Evolutionary conservation across 2,888 invertebrate species (phyloP), one percentile per base, ranked within the genome.

Genomic region (Dryobota labecula): DNA sequence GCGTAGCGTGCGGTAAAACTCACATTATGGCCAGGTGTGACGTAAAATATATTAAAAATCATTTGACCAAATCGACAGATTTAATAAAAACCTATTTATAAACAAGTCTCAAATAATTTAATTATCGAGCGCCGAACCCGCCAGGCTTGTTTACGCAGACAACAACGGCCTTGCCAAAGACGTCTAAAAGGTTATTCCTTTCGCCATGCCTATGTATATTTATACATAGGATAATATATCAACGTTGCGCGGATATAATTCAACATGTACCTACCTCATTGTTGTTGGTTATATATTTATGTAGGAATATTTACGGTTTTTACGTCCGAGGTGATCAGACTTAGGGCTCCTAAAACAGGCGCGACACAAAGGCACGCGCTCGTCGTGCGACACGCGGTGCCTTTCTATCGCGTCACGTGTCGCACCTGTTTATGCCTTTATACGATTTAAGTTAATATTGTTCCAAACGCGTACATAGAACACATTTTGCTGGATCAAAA

Each of bases 121-220:
- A 84, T 79, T 81, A 84, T 81, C 83, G 85, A 87, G 81, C 87
- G 83, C 79, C 86, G 84, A 88, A 86, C 85, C 82, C 72, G 86
- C 80, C 80, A 85, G 84, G 83, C 84, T 86, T 86, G 86, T 86
- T 88, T 86, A 87, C 87, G 86, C 86, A 81, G 84, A 78, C 83
- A 86, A 88, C 91, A 89, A 89, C 92, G 91, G 90, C 92, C 92
- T 92, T 92, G 92, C 88, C 91, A 91, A 92, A 92, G 92, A 89
- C 90, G 91, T 89, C 86, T 86, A 86, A 90, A 89, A 91, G 89
- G 90, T 90, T 89, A 88, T 89, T 88, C 91, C 91, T 92, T 92
- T 92, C 92, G 90, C 92, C 87, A 87, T 88, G 83, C 83, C 80
- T 84, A 73, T 78, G 60, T 51, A 70, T 75, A 71, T 57, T 53